These are phyloP conservation scores for Stenopsyche tienmushanensis DNA, from an alignment of 1,140 invertebrate species.

Conservation along the genomic window DNA sequence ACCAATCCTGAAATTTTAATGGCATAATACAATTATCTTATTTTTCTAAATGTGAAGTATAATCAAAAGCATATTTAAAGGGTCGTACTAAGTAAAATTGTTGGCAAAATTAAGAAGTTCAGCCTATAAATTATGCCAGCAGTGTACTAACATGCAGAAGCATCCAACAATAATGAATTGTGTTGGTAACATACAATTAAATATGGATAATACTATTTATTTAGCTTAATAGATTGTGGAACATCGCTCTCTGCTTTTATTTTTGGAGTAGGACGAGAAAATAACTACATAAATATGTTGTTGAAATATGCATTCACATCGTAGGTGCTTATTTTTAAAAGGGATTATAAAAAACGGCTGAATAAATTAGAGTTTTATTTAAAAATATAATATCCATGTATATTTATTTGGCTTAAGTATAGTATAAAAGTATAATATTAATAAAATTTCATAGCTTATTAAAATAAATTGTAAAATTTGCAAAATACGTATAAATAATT, in stretches of 20 bases:
- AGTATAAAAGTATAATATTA: background rate
- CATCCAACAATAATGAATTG: no score
- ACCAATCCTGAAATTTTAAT: conserved; percentile 81
- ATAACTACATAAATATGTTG: background rate
- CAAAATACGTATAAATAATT: background rate
- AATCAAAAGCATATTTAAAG: background rate
- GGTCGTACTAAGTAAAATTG: conserved; percentile 71
- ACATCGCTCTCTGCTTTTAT: background rate
- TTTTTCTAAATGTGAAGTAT: background rate
- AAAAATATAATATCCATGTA: no score
- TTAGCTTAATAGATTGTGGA: no score
- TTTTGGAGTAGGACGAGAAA: background rate
- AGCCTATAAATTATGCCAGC: conserved; percentile 85
- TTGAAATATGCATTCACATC: background rate
- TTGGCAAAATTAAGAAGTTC: conserved; percentile 87
- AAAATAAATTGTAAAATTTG: background rate
- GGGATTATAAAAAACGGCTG: no score
- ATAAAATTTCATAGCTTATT: background rate
- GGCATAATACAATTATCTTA: conserved; percentile 3
- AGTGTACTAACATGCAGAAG: conserved; percentile 87
- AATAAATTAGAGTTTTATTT: no score
- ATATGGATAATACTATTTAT: no score
- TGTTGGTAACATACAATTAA: no score
- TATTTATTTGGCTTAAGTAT: no score
- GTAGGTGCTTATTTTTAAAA: no score